Conservation (phyloP, 2,888 invertebrate species). For the Apeira syringaria region DNA sequence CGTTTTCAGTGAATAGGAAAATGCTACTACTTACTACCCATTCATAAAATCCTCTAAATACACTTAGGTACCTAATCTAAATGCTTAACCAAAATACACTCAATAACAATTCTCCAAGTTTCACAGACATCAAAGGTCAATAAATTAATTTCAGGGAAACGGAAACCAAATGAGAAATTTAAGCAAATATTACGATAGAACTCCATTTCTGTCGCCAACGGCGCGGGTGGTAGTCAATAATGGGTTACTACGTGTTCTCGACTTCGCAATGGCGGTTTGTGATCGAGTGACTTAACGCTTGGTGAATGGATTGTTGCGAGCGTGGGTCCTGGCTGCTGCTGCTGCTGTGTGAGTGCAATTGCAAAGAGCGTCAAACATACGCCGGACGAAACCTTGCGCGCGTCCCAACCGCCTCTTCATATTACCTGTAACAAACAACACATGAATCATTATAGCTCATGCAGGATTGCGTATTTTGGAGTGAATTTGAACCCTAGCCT, state of each 20-base stretch:
- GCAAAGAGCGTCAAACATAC: conserved; percentile 85
- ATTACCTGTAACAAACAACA: conserved; percentile 70
- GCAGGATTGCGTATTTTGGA: too few relatives aligned
- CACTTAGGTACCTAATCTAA: background rate
- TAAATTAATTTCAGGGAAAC: conserved; percentile 11
- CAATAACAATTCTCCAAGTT: conserved; percentile 2
- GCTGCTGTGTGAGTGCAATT: conserved; percentile 85
- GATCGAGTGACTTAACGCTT: conserved; percentile 64
- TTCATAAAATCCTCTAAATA: conserved; percentile 2
- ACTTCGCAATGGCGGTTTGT: conserved; percentile 32
- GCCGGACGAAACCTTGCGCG: conserved; percentile 84
- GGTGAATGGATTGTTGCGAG: conserved; percentile 67
- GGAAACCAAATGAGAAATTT: conserved; percentile 13
- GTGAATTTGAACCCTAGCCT: too few relatives aligned
- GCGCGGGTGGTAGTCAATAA: too few relatives aligned
- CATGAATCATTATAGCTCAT: too few relatives aligned
- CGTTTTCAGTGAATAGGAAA: conserved; percentile 1
- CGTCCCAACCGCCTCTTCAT: conserved; percentile 84
- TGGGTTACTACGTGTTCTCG: conserved; percentile 20
- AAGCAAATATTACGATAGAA: conserved; percentile 13
- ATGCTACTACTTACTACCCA: background rate
- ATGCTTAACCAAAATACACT: background rate
- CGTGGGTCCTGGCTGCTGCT: conserved; percentile 77
- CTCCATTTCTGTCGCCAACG: conserved; percentile 8
- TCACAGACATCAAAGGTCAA: conserved; percentile 11